Evolutionary conservation across 1,140 invertebrate genomes (phyloP), one percentile per base, ranked within the genome.

Genomic region (Linepithema humile): DNA sequence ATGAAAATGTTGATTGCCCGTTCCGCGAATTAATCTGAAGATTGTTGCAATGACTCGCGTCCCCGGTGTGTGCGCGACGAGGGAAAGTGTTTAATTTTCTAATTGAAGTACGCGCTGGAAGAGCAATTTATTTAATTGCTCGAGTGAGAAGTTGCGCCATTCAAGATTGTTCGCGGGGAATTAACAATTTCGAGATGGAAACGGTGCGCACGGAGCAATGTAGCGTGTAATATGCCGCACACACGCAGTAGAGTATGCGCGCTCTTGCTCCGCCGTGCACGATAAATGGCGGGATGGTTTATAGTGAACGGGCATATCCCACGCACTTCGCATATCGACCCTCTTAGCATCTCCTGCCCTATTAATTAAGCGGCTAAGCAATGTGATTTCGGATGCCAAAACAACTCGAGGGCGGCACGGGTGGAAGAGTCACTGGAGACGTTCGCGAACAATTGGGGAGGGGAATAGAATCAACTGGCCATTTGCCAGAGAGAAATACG

Each of bases 331-430:
- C 64, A 40, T 80, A 55, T 80, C 64, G 75, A 80, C 35, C 64
- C 35, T 43, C 64, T 70, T 29, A 9, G 17, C 45, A 15, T 40
- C 45, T 67, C 60, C 10, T n/a, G 35, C 12, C 17, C 64, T 23
- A 80, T 69, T 80, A 80, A 80, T 80, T 80, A 80, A 57, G 48
- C 64, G 48, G 62, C 35, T 67, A 29, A 78, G 32, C 75, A 12
- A 67, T 40, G 48, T 55, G 75, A 69, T 80, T 70, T 32, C 7
- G 50, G 6, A 32, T 65, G n/a, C 12, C 48, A 15, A 55, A 69
- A 78, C 45, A 55, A 32, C 40, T 48, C 29, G 26, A 32, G 9
- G 10, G 15, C 26, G 74, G 3, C n/a, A 50, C 40, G 7, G 26
- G 29, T 38, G 20, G 12, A 40, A 45, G 0, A 3, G 4, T 20